Conservation (phyloP, 2,888 invertebrate genomes). For the Drosophila cognata region DNA sequence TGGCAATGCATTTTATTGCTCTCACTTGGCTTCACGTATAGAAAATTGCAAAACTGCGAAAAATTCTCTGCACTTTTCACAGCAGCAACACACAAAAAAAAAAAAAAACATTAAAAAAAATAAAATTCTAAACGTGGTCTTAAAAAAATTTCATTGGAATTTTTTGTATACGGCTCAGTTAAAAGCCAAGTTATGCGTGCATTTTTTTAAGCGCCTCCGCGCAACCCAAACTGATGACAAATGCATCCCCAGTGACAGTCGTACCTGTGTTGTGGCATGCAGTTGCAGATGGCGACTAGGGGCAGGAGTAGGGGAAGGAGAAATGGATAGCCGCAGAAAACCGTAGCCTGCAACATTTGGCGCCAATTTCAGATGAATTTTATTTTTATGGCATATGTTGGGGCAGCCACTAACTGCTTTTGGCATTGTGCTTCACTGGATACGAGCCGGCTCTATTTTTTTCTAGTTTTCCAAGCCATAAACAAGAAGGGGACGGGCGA, state of each 20-base stretch:
- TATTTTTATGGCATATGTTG: conserved; percentile 49
- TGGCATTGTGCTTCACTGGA: conserved; percentile 54
- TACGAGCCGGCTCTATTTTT: background rate
- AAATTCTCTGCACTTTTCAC: conserved; percentile 21
- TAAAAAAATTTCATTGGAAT: conserved; percentile 52
- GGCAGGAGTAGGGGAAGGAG: no score
- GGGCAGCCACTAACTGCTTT: conserved; percentile 59
- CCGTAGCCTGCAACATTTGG: conserved; percentile 38
- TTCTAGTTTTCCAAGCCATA: conserved; percentile 27
- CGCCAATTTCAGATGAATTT: conserved; percentile 60
- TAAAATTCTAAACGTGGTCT: conserved; percentile 40
- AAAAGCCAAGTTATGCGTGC: conserved; percentile 69
- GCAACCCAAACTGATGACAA: conserved; percentile 58
- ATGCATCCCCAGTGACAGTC: conserved; percentile 68
- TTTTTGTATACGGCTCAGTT: conserved; percentile 57
- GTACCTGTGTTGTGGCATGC: conserved; percentile 20
- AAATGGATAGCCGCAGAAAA: conserved; percentile 11
- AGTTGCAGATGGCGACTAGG: background rate
- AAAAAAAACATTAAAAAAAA: background rate
- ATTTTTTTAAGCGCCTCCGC: conserved; percentile 49
- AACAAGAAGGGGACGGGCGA: conserved; percentile 5
- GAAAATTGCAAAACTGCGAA: conserved; percentile 8
- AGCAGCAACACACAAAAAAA: background rate
- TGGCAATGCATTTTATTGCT: conserved; percentile 66
- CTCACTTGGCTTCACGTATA: conserved; percentile 42